Conservation (phyloP, 2,797 vertebrate species). For the Sebastes glaucus region DNA sequence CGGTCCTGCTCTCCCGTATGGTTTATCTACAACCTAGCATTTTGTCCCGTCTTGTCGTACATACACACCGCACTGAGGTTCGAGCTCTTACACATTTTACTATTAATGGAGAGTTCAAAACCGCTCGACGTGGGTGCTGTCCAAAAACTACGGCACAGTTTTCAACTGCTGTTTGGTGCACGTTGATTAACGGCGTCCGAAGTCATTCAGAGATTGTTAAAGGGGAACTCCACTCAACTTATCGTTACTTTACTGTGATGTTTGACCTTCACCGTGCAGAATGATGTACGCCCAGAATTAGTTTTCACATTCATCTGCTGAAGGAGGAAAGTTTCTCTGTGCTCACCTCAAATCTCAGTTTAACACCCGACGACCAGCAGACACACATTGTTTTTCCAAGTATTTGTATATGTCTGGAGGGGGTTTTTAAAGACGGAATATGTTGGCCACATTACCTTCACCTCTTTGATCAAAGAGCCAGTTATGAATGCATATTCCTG, state of each 20-base stretch:
- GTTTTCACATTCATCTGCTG: neutral
- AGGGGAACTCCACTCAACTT: neutral
- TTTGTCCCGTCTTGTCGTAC: constrained; percentile 27
- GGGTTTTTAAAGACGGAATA: neutral
- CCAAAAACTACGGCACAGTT: neutral
- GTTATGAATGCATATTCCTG: neutral
- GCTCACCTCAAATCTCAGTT: neutral
- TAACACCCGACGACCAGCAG: neutral
- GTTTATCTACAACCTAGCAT: constrained; percentile 54
- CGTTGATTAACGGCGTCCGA: neutral
- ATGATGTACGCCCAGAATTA: neutral
- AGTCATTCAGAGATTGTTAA: neutral
- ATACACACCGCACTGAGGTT: constrained; percentile 9
- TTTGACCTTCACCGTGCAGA: neutral
- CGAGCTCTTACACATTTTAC: constrained; percentile 18
- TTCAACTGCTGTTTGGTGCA: neutral
- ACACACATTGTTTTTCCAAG: neutral
- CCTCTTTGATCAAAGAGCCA: neutral
- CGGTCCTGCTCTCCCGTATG: constrained; percentile 36
- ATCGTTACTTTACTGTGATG: neutral
- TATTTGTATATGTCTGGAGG: neutral
- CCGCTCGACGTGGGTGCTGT: neutral
- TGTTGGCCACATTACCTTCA: neutral
- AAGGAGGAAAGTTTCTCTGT: neutral
- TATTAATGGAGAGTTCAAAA: constrained; percentile 40